Conservation (phyloP, 2,888 invertebrate species). For the Digitonthophagus gazella region DNA sequence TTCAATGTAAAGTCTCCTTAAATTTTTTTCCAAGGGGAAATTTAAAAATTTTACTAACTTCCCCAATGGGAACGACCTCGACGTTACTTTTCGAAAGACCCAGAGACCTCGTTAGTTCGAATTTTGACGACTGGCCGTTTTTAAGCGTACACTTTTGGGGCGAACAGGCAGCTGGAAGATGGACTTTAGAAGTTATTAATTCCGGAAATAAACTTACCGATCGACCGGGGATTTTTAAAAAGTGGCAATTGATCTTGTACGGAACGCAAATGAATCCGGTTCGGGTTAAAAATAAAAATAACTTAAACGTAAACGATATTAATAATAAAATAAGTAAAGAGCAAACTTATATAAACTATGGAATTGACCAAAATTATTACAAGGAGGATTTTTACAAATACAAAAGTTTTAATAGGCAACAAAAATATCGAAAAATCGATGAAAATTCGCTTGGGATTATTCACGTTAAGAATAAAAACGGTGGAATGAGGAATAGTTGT, state of each 20-base stretch:
- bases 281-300: constrained; percentile 61
- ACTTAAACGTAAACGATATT: constrained; percentile 42
- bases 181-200: constrained; percentile 74
- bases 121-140: constrained; percentile 99
- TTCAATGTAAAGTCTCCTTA: constrained; percentile 92
- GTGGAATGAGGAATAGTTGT: constrained; percentile 57
- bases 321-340: constrained; percentile 51
- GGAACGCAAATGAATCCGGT: constrained; percentile 88
- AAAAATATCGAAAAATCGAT: constrained; percentile 72
- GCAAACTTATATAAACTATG: constrained; percentile 58
- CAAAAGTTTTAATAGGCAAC: constrained; percentile 71
- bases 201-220: constrained; percentile 73
- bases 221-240: constrained; percentile 80
- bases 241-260: constrained; percentile 96
- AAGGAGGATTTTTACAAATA: constrained; percentile 63
- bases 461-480: constrained; percentile 46
- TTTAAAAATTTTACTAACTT: constrained; percentile 80
- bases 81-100: constrained; percentile 92
- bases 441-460: constrained; percentile 53
- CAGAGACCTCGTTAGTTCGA: constrained; percentile 85
- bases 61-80: constrained; percentile 91
- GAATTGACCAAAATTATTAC: constrained; percentile 58
- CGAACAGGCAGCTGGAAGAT: constrained; percentile 83
- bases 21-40: constrained; percentile 85
- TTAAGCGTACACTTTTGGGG: constrained; percentile 99